Base-by-base conservation (phyloP, 2,113 vertebrate species). In the Cairina moschata region DNA sequence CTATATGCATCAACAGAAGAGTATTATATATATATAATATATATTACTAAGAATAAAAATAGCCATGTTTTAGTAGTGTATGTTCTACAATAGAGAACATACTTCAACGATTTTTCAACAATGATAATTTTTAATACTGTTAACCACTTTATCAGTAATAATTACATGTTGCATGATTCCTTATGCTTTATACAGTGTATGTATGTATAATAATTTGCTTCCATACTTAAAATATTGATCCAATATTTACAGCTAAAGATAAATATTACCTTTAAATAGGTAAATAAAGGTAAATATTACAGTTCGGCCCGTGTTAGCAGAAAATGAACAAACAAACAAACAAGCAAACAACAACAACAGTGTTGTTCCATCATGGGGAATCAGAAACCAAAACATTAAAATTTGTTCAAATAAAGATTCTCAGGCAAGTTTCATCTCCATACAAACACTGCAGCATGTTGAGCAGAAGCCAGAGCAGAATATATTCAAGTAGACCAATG, bases 161-260 rank as follows among this genome's bases (percentile, higher is more conserved):
- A 79, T 69, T 73, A 67, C 88, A 15, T 74, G 59, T 34, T 90
- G 59, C 36, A 40, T 16, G 28, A 83, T 20, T 40, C 38, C 28
- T 65, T 65, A 65, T 20, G 38, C 38, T 65, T 17, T 40, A 28
- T 29, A 65, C 36, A 28, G 38, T 18, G 9, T 62, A 66, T 28
- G 15, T 55, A 62, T 44, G 22, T 79, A 7, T 46, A 85, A 82
- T 7, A 17, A 79, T 73, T 79, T 4, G 3, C 69, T 72, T 76
- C 74, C 52, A 87, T 89, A 79, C 58, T 79, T 92, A 76, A 95
- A 94, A 31, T 31, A 85, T 18, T 77, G 66, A 62, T 83, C 36
- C 55, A 89, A 85, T 96, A 92, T 90, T 95, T 96, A 93, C 69
- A 87, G 77, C 42, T 76, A 56, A 95, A 87, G 74, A 42, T 85